Evolutionary conservation across 2,113 vertebrate genomes (phyloP).

Genomic region (Pluvianellus socialis): DNA sequence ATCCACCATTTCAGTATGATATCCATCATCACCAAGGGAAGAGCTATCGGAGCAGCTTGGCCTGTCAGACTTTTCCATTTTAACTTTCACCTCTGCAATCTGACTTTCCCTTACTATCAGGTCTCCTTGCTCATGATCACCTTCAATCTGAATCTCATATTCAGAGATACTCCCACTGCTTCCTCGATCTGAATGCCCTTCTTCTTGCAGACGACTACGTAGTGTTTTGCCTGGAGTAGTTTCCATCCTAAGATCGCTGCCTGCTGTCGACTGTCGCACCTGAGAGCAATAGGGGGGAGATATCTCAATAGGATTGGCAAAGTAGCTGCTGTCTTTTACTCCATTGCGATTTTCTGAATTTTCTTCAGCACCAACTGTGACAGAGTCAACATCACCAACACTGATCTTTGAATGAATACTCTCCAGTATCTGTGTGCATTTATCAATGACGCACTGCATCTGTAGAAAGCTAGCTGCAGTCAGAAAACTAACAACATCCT

Average conservation of each 20-base stretch:
- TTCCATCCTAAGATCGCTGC: conserved; percentile 81
- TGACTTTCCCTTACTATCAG: conserved; percentile 88
- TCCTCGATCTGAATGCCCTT: conserved; percentile 93
- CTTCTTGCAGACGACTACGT: conserved; percentile 82
- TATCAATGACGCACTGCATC: conserved; percentile 98
- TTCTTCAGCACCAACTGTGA: conserved; percentile 85
- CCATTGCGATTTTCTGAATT: conserved; percentile 83
- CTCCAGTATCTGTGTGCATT: conserved; percentile 97
- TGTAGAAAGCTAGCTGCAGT: conserved; percentile 98
- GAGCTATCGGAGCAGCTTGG: conserved; percentile 96
- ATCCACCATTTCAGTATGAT: conserved; percentile 96
- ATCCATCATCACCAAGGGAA: conserved; percentile 93
- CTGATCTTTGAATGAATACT: conserved; percentile 97
- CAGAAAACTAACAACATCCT: conserved; percentile 96
- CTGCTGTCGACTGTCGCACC: conserved; percentile 74
- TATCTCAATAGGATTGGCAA: conserved; percentile 94
- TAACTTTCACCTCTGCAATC: conserved; percentile 92
- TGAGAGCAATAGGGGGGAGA: conserved; percentile 93
- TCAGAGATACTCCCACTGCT: conserved; percentile 94
- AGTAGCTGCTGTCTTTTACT: conserved; percentile 88
- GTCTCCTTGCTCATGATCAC: conserved; percentile 90
- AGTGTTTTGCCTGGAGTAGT: conserved; percentile 74
- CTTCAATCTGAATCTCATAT: conserved; percentile 91
- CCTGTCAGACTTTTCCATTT: conserved; percentile 90
- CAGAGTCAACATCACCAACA: conserved; percentile 81